These are phyloP conservation scores for Sycobia sp. DNA, from an alignment of 1,140 invertebrate genomes.

Conservation along the genomic window DNA sequence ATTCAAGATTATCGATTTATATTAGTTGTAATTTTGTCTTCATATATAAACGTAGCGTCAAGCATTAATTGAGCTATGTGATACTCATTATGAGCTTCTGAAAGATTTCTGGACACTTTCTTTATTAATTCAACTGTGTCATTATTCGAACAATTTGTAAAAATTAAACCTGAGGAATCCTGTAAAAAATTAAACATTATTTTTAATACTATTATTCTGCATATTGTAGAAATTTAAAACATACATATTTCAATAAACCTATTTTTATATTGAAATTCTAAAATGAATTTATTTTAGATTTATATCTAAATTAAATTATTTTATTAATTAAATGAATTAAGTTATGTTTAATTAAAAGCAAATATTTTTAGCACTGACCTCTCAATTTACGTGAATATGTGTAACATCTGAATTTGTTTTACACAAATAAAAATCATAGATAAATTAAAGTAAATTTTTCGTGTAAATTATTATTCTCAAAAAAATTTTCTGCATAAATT, in stretches of 20 bases:
- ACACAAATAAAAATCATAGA: too few species aligned
- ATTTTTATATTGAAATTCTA: too few species aligned
- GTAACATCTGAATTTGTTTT: too few species aligned
- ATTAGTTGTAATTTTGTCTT: slow-evolving; percentile 36
- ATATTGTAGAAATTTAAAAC: neutral
- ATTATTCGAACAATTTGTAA: slow-evolving; percentile 54
- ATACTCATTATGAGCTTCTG: slow-evolving; percentile 52
- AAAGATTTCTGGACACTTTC: slow-evolving; percentile 47
- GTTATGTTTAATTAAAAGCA: neutral
- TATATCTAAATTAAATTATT: too few species aligned
- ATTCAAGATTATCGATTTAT: slow-evolving; percentile 4
- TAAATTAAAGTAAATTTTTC: too few species aligned
- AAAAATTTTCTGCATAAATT: slow-evolving; percentile 2
- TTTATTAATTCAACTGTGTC: slow-evolving; percentile 53
- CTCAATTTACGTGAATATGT: too few species aligned
- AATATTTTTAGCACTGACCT: too few species aligned
- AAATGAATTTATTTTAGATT: too few species aligned
- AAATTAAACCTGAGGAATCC: slow-evolving; percentile 44
- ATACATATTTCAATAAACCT: neutral
- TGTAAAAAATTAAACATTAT: too few species aligned
- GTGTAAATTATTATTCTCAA: too few species aligned
- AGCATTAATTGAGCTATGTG: slow-evolving; percentile 54
- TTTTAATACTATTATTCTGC: too few species aligned
- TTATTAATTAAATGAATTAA: neutral
- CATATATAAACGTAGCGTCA: slow-evolving; percentile 53